Evolutionary conservation across 2,888 invertebrate genomes (phyloP).

Genomic region (Drosophila maculinotata): DNA sequence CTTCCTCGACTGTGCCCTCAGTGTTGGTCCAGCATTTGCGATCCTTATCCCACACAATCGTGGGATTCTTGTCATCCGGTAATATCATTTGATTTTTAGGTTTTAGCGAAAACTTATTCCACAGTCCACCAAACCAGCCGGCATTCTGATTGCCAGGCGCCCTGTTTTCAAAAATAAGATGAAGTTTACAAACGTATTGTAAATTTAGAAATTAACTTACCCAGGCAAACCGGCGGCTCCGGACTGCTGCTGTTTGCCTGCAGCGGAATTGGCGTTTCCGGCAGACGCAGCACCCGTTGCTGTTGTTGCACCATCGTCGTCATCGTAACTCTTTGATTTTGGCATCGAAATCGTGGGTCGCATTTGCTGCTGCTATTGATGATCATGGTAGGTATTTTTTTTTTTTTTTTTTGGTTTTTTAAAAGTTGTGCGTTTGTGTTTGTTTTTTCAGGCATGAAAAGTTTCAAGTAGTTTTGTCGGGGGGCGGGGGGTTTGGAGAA

Average conservation of each 20-base stretch:
- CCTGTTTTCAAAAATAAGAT: slow-evolving; percentile 33
- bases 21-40: slow-evolving; percentile 94
- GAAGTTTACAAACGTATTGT: not conserved
- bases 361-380: slow-evolving; percentile 52
- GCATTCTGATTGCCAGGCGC: slow-evolving; percentile 79
- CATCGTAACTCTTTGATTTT: slow-evolving; percentile 85
- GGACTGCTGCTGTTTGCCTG: slow-evolving; percentile 28
- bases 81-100: slow-evolving; percentile 98
- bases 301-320: slow-evolving; percentile 64
- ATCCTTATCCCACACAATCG: slow-evolving; percentile 97
- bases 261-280: slow-evolving; percentile 26
- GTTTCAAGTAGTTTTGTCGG: slow-evolving; percentile 29
- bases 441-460: slow-evolving; percentile 20
- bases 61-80: slow-evolving; percentile 97
- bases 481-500: slow-evolving; percentile 49
- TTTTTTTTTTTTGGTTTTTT: slow-evolving; percentile 10
- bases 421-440: slow-evolving; percentile 24
- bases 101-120: slow-evolving; percentile 92
- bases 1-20: slow-evolving; percentile 86
- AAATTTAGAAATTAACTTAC: slow-evolving; percentile 25
- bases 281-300: not conserved
- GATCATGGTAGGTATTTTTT: slow-evolving; percentile 25
- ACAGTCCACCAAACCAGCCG: slow-evolving; percentile 95
- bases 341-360: slow-evolving; percentile 87
- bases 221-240: slow-evolving; percentile 52